phyloP scores from a whole-genome alignment of 2,888 invertebrate species.

The Hemaris fuciformis region DNA sequence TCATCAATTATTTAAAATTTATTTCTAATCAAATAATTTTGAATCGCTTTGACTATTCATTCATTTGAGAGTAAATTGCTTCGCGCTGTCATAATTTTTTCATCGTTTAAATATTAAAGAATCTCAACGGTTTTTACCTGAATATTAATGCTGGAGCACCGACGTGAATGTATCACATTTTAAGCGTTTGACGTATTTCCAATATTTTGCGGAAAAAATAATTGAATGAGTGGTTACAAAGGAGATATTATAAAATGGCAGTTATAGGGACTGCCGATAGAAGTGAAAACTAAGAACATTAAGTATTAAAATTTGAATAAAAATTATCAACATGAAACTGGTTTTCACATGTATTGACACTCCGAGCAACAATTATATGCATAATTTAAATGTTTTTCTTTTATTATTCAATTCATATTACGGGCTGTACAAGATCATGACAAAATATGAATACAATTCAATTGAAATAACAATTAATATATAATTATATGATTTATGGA shows the following conservation, averaged over 20 bases:
- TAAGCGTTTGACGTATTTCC: slow-evolving; percentile 12
- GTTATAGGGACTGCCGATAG: too few relatives aligned
- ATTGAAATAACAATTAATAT: too few relatives aligned
- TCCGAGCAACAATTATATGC: too few relatives aligned
- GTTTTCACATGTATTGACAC: too few relatives aligned
- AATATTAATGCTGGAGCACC: neutral
- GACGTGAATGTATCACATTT: neutral
- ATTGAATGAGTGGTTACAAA: neutral
- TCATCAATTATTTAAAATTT: slow-evolving; percentile 2
- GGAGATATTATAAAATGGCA: neutral
- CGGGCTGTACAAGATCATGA: too few relatives aligned
- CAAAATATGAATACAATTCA: too few relatives aligned
- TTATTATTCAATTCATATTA: too few relatives aligned
- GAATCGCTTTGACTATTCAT: slow-evolving; percentile 1
- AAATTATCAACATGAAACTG: too few relatives aligned
- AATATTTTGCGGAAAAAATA: slow-evolving; percentile 1
- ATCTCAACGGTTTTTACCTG: neutral
- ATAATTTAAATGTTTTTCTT: too few relatives aligned
- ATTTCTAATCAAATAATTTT: slow-evolving; percentile 6
- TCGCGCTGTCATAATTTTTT: neutral
- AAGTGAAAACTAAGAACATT: too few relatives aligned
- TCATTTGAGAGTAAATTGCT: slow-evolving; percentile 3
- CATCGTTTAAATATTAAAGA: slow-evolving; percentile 4
- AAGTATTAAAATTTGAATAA: too few relatives aligned
- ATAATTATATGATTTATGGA: too few relatives aligned